Conservation (phyloP, 2,888 invertebrate genomes). For the Cephonodes hylas region DNA sequence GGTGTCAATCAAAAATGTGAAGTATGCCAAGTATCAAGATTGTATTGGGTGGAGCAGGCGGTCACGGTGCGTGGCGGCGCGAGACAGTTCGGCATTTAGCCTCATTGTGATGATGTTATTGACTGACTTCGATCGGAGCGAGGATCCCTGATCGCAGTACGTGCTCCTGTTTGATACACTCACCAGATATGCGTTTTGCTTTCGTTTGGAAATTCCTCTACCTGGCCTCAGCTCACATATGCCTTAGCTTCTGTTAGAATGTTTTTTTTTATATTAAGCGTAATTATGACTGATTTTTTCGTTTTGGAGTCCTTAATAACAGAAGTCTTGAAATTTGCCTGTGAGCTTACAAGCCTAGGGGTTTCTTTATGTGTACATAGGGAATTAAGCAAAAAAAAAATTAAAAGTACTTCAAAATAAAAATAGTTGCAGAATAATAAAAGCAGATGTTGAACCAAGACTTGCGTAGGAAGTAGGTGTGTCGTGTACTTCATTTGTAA, state of each 20-base stretch:
- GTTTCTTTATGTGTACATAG: too few relatives aligned
- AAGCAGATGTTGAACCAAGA: too few relatives aligned
- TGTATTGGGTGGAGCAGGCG: conserved; percentile 22
- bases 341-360: too few relatives aligned
- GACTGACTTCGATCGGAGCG: conserved; percentile 61
- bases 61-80: conserved; percentile 64
- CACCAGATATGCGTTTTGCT: conserved; percentile 14
- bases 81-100: conserved; percentile 76
- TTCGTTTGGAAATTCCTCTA: conserved; percentile 15
- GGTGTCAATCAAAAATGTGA: background rate
- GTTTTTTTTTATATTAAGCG: too few relatives aligned
- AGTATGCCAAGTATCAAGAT: conserved; percentile 55
- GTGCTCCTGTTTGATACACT: conserved; percentile 49
- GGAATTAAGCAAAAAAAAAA: too few relatives aligned
- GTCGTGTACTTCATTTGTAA: background rate
- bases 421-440: too few relatives aligned
- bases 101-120: conserved; percentile 73
- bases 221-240: background rate
- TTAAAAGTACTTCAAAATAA: too few relatives aligned
- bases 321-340: too few relatives aligned
- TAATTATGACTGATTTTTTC: too few relatives aligned
- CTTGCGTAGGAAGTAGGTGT: too few relatives aligned
- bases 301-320: too few relatives aligned
- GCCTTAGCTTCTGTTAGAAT: too few relatives aligned
- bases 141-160: conserved; percentile 48